These are phyloP conservation scores for Hymenopus coronatus DNA, from an alignment of 2,888 invertebrate species.

Conservation along the genomic window DNA sequence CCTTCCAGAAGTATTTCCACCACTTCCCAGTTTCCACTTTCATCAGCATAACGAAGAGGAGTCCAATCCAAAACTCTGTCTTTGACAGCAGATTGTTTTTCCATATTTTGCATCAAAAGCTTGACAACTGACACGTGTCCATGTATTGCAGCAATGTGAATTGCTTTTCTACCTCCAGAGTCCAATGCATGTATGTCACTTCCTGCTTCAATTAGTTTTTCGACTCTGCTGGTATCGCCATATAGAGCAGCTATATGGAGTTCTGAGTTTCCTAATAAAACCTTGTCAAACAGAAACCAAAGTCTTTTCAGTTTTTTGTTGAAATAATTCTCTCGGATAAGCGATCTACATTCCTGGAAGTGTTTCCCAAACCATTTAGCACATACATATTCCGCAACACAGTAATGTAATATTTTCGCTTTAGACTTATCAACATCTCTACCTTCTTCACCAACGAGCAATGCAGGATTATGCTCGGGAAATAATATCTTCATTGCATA, in stretches of 20 bases:
- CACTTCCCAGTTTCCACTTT: neutral
- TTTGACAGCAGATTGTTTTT: neutral
- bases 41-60: neutral
- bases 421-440: too few species aligned
- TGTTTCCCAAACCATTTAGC: neutral
- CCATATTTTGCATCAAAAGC: neutral
- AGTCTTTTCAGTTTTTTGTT: neutral
- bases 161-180: neutral
- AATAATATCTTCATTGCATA: neutral
- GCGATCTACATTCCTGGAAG: neutral
- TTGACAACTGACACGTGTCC: neutral
- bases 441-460: neutral
- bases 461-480: neutral
- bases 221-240: neutral
- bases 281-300: neutral
- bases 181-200: neutral
- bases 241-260: neutral
- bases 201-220: neutral
- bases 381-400: neutral
- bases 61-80: neutral
- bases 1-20: neutral
- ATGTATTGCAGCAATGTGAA: neutral
- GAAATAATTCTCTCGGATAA: neutral
- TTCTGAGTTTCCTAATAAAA: neutral
- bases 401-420: neutral